A percentile compares a stretch with the other conserved stretches of the same genome.
phyloP scores from a whole-genome alignment of 92 coral and sea anemone species.

The Nematostella vectensis region DNA sequence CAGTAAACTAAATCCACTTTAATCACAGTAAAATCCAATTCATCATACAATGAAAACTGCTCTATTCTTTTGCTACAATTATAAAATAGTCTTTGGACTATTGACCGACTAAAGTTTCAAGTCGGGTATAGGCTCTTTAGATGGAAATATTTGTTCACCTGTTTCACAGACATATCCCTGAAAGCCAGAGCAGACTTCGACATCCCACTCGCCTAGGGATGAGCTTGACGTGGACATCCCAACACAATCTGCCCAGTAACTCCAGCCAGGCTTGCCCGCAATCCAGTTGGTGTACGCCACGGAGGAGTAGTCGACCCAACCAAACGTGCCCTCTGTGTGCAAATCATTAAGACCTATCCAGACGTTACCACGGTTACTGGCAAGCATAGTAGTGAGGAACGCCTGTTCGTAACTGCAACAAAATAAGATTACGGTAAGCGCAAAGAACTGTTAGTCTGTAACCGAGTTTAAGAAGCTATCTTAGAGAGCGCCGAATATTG shows the following conservation, averaged over 20 bases:
- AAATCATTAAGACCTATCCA: constrained; percentile 83
- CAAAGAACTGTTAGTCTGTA: background rate
- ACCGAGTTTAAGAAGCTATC: background rate
- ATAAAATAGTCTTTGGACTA: no score
- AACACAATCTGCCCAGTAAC: constrained; percentile 43
- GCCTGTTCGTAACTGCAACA: constrained; percentile 70
- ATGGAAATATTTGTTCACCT: no score
- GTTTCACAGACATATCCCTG: constrained; percentile 77
- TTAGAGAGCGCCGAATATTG: no score
- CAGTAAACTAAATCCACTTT: no score
- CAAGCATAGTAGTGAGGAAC: constrained; percentile 49
- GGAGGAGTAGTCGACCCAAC: constrained; percentile 63
- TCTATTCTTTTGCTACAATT: no score
- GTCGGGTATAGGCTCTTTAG: no score
- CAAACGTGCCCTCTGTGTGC: constrained; percentile 35
- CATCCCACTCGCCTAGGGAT: constrained; percentile 67
- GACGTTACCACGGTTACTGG: constrained; percentile 20
- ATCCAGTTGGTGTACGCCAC: constrained; percentile 74
- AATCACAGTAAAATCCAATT: no score
- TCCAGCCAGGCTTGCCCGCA: constrained; percentile 42
- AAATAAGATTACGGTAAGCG: background rate
- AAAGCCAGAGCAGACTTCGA: constrained; percentile 31
- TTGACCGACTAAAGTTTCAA: no score
- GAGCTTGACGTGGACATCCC: constrained; percentile 39
- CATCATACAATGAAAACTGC: no score